These are phyloP conservation scores for Tetramorium bicarinatum DNA, from an alignment of 2,888 invertebrate genomes.

Conservation along the genomic window DNA sequence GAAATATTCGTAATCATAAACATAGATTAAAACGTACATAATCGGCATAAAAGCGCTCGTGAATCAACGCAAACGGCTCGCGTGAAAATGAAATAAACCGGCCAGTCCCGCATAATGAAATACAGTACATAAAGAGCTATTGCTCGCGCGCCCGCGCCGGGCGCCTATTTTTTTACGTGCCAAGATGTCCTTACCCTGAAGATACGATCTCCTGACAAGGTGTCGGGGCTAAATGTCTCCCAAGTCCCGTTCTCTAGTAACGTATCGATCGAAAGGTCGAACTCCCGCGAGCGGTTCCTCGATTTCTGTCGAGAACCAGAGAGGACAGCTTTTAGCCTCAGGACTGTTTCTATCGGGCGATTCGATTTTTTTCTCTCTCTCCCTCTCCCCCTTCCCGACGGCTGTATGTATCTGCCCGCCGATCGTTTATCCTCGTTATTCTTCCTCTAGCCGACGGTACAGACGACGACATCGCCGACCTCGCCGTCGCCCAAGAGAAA, in stretches of 20 bases:
- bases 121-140: conserved; percentile 30
- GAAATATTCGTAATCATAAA: background rate
- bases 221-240: conserved; percentile 88
- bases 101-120: conserved; percentile 55
- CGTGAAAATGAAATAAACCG: conserved; percentile 63
- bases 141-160: conserved; percentile 50
- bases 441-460: background rate
- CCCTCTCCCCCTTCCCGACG: conserved; percentile 6
- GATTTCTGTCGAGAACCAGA: conserved; percentile 86
- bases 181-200: conserved; percentile 88
- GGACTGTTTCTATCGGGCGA: conserved; percentile 63
- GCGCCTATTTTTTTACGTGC: conserved; percentile 67
- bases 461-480: background rate
- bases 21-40: conserved; percentile 47
- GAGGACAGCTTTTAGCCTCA: conserved; percentile 80
- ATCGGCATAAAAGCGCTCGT: conserved; percentile 67
- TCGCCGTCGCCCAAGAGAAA: conserved; percentile 14
- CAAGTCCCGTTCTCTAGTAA: conserved; percentile 89
- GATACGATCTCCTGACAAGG: conserved; percentile 88
- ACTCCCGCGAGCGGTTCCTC: conserved; percentile 87
- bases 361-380: conserved; percentile 54
- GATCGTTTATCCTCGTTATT: conserved; percentile 52
- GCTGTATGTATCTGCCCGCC: conserved; percentile 1
- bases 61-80: conserved; percentile 69
- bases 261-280: conserved; percentile 88